Percentiles rank a stretch among this genome's conserved stretches.
Conservation (phyloP, 2,113 vertebrate species). For the Brienomyrus brachyistius region DNA sequence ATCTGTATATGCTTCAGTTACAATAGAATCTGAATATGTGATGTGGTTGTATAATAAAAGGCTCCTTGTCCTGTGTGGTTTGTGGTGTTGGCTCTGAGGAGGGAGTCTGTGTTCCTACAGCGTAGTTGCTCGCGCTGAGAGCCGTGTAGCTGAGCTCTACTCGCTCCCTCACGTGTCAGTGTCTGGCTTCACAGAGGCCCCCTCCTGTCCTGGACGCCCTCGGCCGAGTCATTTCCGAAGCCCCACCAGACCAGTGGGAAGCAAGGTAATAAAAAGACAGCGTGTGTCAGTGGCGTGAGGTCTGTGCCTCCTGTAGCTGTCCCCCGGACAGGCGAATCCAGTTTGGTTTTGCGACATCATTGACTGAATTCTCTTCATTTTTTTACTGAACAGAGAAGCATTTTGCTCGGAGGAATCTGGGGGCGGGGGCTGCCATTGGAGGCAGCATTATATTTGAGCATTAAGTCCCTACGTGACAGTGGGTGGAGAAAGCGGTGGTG, state of each 20-base stretch:
- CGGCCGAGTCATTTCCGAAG: constrained; percentile 90
- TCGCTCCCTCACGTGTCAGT: neutral
- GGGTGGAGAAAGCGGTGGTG: neutral
- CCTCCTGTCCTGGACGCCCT: constrained; percentile 90
- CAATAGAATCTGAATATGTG: neutral
- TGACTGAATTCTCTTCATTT: neutral
- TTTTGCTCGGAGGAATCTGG: neutral
- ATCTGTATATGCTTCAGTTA: neutral
- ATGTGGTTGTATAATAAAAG: neutral
- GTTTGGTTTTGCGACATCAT: neutral
- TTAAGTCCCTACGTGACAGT: neutral
- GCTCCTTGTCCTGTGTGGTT: neutral
- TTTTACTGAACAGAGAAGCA: neutral
- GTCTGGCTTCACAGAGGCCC: constrained; percentile 65
- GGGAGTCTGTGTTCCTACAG: neutral
- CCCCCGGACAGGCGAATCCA: neutral
- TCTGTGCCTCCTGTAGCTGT: neutral
- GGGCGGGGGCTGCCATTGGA: neutral
- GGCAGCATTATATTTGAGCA: neutral
- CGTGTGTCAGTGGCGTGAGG: neutral
- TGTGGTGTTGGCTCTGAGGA: neutral
- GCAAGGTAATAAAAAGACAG: constrained; percentile 71
- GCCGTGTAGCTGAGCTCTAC: neutral
- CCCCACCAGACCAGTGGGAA: constrained; percentile 95
- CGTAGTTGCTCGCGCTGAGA: neutral